phyloP scores from a whole-genome alignment of 2,113 vertebrate genomes.

The Charina bottae region DNA sequence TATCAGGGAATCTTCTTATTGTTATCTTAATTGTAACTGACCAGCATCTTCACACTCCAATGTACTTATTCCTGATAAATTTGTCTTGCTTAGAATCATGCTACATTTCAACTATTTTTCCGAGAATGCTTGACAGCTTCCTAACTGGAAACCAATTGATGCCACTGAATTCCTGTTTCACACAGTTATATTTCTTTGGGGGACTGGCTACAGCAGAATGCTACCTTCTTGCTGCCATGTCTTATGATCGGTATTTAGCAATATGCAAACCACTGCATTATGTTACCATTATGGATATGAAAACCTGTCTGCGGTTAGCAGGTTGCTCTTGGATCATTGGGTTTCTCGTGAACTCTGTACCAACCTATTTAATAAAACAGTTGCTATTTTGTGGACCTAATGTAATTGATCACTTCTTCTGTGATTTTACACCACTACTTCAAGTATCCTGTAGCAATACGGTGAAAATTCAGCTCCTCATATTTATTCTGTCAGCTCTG shows the following conservation, averaged over 20 bases:
- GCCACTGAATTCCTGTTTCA: slow-evolving; percentile 9
- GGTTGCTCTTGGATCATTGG: background rate
- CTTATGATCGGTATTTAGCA: slow-evolving; percentile 26
- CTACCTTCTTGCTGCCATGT: slow-evolving; percentile 47
- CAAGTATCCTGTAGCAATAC: background rate
- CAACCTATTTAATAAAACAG: background rate
- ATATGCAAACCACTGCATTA: slow-evolving; percentile 39
- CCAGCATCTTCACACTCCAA: slow-evolving; percentile 8
- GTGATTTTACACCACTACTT: slow-evolving; percentile 4
- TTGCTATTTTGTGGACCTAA: slow-evolving; percentile 13
- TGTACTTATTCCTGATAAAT: slow-evolving; percentile 13
- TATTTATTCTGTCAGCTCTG: background rate
- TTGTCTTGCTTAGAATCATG: background rate
- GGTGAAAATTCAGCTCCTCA: background rate
- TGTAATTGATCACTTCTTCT: slow-evolving; percentile 40
- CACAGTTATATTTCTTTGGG: slow-evolving; percentile 53
- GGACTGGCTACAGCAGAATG: slow-evolving; percentile 41
- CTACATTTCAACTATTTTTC: background rate
- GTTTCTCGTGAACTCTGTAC: background rate
- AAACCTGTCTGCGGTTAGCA: background rate
- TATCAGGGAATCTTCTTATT: slow-evolving; percentile 10
- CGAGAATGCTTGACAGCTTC: slow-evolving; percentile 11
- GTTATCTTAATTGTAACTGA: background rate
- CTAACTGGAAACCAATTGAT: slow-evolving; percentile 4
- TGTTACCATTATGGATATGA: background rate